These are phyloP conservation scores for Palythoa grandiflora DNA, from an alignment of 92 coral and sea anemone species.

Conservation along the genomic window DNA sequence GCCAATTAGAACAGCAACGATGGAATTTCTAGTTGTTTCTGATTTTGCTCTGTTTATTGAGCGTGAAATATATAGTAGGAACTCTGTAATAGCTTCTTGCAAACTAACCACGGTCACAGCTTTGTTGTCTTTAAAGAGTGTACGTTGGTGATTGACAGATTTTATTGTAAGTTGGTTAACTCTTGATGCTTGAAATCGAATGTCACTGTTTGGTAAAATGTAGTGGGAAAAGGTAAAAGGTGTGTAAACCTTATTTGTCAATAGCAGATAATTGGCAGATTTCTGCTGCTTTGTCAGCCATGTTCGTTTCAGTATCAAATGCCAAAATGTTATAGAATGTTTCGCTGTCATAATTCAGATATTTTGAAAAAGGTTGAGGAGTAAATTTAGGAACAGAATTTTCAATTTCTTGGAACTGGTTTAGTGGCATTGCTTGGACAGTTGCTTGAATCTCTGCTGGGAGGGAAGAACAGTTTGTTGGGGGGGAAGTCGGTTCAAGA, in stretches of 20 bases:
- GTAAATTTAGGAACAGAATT: constrained; percentile 47
- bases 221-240: constrained; percentile 40
- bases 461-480: neutral
- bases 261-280: constrained; percentile 64
- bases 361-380: constrained; percentile 23
- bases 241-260: constrained; percentile 39
- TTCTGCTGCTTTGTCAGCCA: neutral
- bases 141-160: neutral
- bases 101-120: neutral
- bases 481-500: constrained; percentile 28
- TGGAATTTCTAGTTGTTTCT: constrained; percentile 3
- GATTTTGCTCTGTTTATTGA: neutral
- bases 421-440: constrained; percentile 13
- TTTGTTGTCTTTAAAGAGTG: too few relatives aligned
- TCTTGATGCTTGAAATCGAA: neutral
- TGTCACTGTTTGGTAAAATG: constrained; percentile 1
- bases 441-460: constrained; percentile 6
- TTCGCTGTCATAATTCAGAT: neutral
- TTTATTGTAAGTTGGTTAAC: constrained; percentile 54
- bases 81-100: neutral
- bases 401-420: constrained; percentile 33
- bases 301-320: constrained; percentile 74
- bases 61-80: neutral
- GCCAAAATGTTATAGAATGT: constrained; percentile 56
- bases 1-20: constrained; percentile 38